Evolutionary conservation across 2,113 vertebrate species (phyloP), one percentile per base, ranked within the genome.

Genomic region (Saimiri boliviensis): DNA sequence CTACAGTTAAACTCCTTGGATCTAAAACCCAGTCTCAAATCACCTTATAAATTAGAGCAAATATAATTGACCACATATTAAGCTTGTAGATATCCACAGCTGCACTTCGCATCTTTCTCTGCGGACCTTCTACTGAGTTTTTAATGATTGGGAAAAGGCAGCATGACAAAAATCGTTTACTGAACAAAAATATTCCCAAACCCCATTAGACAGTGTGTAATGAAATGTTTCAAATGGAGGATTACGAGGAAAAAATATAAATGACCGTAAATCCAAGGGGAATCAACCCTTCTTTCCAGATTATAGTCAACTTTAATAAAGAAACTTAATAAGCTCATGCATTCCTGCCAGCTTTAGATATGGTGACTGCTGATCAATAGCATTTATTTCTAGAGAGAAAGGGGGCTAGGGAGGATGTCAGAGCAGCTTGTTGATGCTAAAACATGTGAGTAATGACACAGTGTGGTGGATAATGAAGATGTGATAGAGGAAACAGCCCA

Each of bases 211-310:
- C 25, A n/a, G 37, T 60, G 42, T 83, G 93, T 96, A 97, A 96
- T 95, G 91, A 96, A 97, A 97, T 93, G 97, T 94, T 94, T 79
- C 97, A 97, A 96, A 96, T 91, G 70, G 68, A 93, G 32, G 63
- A 94, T 87, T 97, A 91, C 49, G 71, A 91, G 80, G 23, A 45
- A 37, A 93, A 96, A 54, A 86, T 68, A 96, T 54, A 94, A 96
- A 93, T 91, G 86, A 49, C 86, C 89, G 58, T 90, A 45, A 93
- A 91, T 93, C 79, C 91, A 83, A 68, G 52, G 91, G 89, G 96
- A 93, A 84, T 89, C 87, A 76, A 42, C 74, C 80, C 70, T 85
- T 95, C 79, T 68, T 95, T 95, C 73, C 45, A 96, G 95, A 96
- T 94, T 74, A 96, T 73, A 52, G 56, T 84, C 82, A 86, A 54